Evolutionary conservation across 2,797 vertebrate species (phyloP), one percentile per base, ranked within the genome.

Genomic region (Micropoecilia bifurca): DNA sequence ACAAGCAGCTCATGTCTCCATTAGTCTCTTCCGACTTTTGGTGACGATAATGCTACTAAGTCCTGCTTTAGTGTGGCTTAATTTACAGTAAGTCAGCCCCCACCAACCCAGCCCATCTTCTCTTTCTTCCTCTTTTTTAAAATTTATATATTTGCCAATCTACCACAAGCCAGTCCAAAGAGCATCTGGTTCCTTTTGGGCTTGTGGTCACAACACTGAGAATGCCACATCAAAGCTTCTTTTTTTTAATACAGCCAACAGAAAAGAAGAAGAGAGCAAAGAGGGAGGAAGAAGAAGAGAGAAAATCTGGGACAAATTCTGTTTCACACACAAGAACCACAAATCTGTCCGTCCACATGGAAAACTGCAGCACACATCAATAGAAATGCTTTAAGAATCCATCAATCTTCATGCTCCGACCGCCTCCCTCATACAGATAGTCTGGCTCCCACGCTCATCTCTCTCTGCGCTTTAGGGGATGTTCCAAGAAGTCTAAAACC

Each of bases 141-240:
- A 39, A 75, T 76, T 68, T 82, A 73, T 78, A 77, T 75, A 66
- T 84, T 86, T 77, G 3, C 80, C 47, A 82, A 84, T 87, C 73
- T 86, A 88, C 92, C 93, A 89, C 93, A 89, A 89, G 86, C 85
- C 88, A 84, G 91, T 86, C 79, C 8, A 90, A 0, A 86, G 90
- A 85, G 90, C 94, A 94, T 95, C 93, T 95, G 91, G 88, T 95
- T 95, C 92, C 89, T 95, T 90, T 95, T 92, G 86, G 78, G 85
- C 87, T 88, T 95, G 93, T 85, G 93, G 92, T 95, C 95, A 92
- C 28, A 94, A 91, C 92, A 94, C 92, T 92, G 88, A 80, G 86
- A 93, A 80, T 79, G 89, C 95, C 93, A 95, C 93, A 96, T 96
- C 95, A 96, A 96, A 93, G 95, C 84, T 61, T 10, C 79, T 69